Evolutionary conservation across 1,140 invertebrate species (phyloP), one percentile per base, ranked within the genome.

Genomic region (Archegozetes longisetosus): DNA sequence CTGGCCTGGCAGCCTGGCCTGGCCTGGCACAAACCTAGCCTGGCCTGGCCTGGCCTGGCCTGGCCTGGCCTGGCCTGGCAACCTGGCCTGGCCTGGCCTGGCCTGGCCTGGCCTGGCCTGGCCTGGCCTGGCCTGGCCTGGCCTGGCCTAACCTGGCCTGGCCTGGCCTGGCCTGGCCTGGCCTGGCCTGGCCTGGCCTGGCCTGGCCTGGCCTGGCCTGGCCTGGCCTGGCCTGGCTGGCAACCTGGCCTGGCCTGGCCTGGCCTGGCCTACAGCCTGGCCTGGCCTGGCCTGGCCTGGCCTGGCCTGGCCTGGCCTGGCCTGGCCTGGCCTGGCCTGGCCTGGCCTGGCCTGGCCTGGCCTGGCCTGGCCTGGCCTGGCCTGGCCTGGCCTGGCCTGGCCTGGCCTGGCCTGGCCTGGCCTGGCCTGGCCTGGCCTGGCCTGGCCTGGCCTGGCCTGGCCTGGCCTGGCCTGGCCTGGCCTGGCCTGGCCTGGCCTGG

Each of bases 21-120:
- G 61, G 64, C 65, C 65, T 66, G 53, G 62, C 63, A 54, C 63
- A 52, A 50, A 29, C 64, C 64, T 61, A 53, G 57, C 55, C 64
- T 66, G 65, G 65, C 64, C 65, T 64, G 64, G 64, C 65, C 65
- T 66, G 64, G 65, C 63, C 62, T 63, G 58, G 57, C 65, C 64
- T 62, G 53, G 58, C 64, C 65, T 66, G 58, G 62, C 64, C 64
- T 64, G 63, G 64, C 63, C 64, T 64, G n/a, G n/a, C n/a, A n/a
- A n/a, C n/a, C n/a, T n/a, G n/a, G n/a, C n/a, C n/a, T n/a, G n/a
- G n/a, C n/a, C n/a, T n/a, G n/a, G n/a, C n/a, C n/a, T n/a, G n/a
- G n/a, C n/a, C n/a, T n/a, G n/a, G n/a, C n/a, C n/a, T n/a, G n/a
- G n/a, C n/a, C n/a, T n/a, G n/a, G n/a, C n/a, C n/a, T n/a, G n/a